These are phyloP conservation scores for Spea hammondii DNA, from an alignment of 2,797 vertebrate genomes.

Conservation along the genomic window DNA sequence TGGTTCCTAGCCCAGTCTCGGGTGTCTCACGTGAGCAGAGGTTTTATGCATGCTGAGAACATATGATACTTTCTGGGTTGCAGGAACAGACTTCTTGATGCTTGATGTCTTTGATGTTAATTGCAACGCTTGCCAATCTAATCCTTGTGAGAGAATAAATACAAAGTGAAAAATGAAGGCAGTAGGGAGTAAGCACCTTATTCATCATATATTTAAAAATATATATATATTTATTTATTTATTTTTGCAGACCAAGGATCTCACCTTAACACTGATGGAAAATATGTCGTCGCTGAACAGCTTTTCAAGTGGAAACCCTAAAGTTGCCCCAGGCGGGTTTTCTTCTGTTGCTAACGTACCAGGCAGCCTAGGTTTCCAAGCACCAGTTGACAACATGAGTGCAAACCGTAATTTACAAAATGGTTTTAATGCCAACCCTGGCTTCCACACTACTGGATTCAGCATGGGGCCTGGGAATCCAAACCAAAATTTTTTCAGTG, in stretches of 20 bases:
- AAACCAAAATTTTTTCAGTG: constrained; percentile 75
- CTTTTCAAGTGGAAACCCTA: constrained; percentile 73
- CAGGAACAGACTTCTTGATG: too few relatives aligned
- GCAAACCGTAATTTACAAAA: constrained; percentile 79
- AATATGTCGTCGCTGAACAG: constrained; percentile 84
- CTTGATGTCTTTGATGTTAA: too few relatives aligned
- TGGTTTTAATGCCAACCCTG: constrained; percentile 78
- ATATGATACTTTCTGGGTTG: too few relatives aligned
- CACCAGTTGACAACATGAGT: constrained; percentile 67
- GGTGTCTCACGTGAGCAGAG: too few relatives aligned
- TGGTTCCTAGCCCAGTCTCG: too few relatives aligned
- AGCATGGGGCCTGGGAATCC: constrained; percentile 73
- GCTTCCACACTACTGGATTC: constrained; percentile 80
- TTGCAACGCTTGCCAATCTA: too few relatives aligned
- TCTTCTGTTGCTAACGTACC: constrained; percentile 68
- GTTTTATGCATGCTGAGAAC: too few relatives aligned
- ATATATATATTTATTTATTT: neutral
- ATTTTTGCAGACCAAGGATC: constrained; percentile 85
- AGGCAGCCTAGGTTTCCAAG: constrained; percentile 69
- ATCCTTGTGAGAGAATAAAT: too few relatives aligned
- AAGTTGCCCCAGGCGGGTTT: constrained; percentile 74
- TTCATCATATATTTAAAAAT: too few relatives aligned
- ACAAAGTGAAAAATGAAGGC: too few relatives aligned
- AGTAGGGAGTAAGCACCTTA: too few relatives aligned
- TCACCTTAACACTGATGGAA: constrained; percentile 90